Conservation (phyloP, 2,113 vertebrate genomes). For the Vireo altiloquus region DNA sequence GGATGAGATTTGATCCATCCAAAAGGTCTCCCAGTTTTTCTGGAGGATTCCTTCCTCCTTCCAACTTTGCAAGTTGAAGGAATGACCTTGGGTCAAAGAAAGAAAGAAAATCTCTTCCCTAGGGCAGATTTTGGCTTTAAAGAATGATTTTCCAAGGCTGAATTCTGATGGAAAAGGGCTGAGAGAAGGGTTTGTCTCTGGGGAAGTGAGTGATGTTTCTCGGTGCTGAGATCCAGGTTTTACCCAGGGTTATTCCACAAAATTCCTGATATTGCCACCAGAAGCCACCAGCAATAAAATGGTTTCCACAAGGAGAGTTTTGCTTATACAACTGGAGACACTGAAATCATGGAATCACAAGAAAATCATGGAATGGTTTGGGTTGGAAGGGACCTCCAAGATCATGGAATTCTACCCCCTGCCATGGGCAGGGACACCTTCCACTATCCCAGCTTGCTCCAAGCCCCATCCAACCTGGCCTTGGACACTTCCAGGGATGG, state of each 20-base stretch:
- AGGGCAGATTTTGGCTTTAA: not conserved
- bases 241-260: not conserved
- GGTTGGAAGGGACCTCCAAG: not conserved
- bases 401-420: not conserved
- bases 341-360: not conserved
- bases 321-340: not conserved
- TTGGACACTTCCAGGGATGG: not conserved
- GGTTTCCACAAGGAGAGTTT: not conserved
- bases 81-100: not conserved
- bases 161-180: not conserved
- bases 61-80: not conserved
- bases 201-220: accelerated
- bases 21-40: not conserved
- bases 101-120: not conserved
- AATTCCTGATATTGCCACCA: not conserved
- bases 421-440: not conserved
- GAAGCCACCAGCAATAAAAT: not conserved
- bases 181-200: not conserved
- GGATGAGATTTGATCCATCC: not conserved
- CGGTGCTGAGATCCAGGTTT: not conserved
- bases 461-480: accelerated
- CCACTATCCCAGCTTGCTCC: not conserved
- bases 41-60: not conserved
- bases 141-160: not conserved
- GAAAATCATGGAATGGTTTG: not conserved